Base-by-base conservation (phyloP, 2,888 invertebrate genomes). In the Spilarctia lutea region DNA sequence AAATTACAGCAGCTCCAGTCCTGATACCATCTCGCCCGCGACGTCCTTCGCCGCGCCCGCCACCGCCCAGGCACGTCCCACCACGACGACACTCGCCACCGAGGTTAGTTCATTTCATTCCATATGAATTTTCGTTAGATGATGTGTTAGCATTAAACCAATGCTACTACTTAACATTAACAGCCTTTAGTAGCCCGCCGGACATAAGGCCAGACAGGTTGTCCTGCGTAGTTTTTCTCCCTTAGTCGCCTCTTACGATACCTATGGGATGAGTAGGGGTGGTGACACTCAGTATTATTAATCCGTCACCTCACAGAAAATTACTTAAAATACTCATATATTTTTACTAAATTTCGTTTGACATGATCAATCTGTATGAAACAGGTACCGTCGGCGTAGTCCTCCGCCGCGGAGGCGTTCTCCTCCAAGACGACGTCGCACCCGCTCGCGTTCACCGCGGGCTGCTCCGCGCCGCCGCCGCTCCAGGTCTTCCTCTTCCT, bases 1-100 rank as follows among this genome's bases (percentile, higher is more conserved):
- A 99, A 95, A 98, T 99, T 72, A 98, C 99, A 35, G 99, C 98
- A 52, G 98, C 99, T 63, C 98, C 99, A n/a, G 99, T 99, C 78
- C 95, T 99, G 89, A 96, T 98, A 72, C 98, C 97, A 65, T 85
- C 94, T 73, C 97, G 97, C 79, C 97, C 97, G 77, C 96, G 97
- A 76, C 94, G 96, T 0, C 96, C 96, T 0, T 96, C 96, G 68
- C 96, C 96, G 81, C 94, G 96, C 33, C 96, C 96, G 69, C 91
- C 90, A 82, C 96, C 96, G 82, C 96, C 96, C 68, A 92, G 97
- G 65, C 96, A 97, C 77, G 96, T 96, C 56, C 96, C 96, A 71
- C 93, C 96, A 56, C 94, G 97, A 86, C 94, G 96, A 81, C 95
- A 94, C 88, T 94, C 96, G 69, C 96, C 96, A 78, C 96, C 96